Evolutionary conservation across 1,140 invertebrate species (phyloP).

Genomic region (Linepithema humile): DNA sequence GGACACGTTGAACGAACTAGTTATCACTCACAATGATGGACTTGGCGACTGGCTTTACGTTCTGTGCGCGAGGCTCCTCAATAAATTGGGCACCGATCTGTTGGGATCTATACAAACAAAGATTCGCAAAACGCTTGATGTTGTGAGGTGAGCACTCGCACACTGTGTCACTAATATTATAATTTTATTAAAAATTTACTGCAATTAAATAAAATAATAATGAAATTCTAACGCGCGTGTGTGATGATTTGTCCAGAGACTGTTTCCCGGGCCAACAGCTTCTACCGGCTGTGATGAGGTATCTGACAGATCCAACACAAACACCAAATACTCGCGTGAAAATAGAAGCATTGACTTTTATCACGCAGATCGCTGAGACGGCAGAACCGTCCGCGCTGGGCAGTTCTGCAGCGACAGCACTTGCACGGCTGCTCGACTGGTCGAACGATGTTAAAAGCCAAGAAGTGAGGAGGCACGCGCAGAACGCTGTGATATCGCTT

Average conservation of each 20-base stretch:
- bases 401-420: conserved; percentile 86
- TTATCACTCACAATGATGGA: conserved; percentile 93
- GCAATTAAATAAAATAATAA: too few species aligned
- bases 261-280: conserved; percentile 88
- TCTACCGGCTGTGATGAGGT: conserved; percentile 88
- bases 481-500: conserved; percentile 92
- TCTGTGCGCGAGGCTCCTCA: conserved; percentile 87
- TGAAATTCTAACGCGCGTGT: too few species aligned
- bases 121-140: conserved; percentile 93
- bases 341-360: conserved; percentile 90
- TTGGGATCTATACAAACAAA: conserved; percentile 95
- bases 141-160: conserved; percentile 88
- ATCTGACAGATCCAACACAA: conserved; percentile 95
- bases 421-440: conserved; percentile 88
- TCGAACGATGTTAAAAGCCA: conserved; percentile 89
- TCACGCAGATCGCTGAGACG: conserved; percentile 88
- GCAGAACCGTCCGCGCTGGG: conserved; percentile 83
- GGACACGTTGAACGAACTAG: conserved; percentile 95
- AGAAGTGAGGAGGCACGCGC: conserved; percentile 92
- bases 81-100: conserved; percentile 95
- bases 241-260: conserved; percentile 83
- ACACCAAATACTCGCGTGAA: conserved; percentile 95
- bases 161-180: too few species aligned
- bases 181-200: too few species aligned
- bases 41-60: conserved; percentile 96